These are phyloP conservation scores for Anastrepha obliqua DNA, from an alignment of 1,140 invertebrate genomes.

Conservation along the genomic window DNA sequence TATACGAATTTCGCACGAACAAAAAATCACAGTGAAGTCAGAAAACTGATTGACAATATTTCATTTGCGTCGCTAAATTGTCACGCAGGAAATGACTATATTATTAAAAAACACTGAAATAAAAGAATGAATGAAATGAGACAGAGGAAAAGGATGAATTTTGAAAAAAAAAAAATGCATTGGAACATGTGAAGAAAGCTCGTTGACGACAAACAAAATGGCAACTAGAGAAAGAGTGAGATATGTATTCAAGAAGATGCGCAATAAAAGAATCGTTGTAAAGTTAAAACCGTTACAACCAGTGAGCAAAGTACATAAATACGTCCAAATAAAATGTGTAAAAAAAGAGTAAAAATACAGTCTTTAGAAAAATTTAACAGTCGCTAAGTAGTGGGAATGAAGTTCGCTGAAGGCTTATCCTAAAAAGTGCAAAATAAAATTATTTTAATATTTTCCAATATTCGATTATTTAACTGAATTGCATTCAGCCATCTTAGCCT, in stretches of 20 bases:
- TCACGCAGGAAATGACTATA: neutral
- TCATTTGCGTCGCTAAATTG: slow-evolving; percentile 55
- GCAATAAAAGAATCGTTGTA: neutral
- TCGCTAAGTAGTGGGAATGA: neutral
- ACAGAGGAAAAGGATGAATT: neutral
- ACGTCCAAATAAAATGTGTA: slow-evolving; percentile 10
- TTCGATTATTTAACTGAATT: neutral
- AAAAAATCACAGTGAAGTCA: slow-evolving; percentile 70
- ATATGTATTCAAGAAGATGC: neutral
- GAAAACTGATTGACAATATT: slow-evolving; percentile 71
- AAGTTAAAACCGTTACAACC: slow-evolving; percentile 17
- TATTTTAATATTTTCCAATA: slow-evolving; percentile 23
- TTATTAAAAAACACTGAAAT: neutral
- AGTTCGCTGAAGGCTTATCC: neutral
- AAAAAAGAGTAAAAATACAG: neutral
- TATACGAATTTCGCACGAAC: slow-evolving; percentile 73
- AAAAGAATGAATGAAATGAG: neutral
- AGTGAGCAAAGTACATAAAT: slow-evolving; percentile 40
- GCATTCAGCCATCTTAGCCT: neutral
- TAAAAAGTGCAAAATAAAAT: slow-evolving; percentile 33
- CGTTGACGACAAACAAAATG: neutral
- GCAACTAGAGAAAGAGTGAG: neutral
- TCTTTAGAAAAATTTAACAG: neutral
- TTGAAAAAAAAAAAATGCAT: too few relatives aligned
- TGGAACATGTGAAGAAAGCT: neutral